Evolutionary conservation across 2,113 vertebrate genomes (phyloP), one percentile per base, ranked within the genome.

Genomic region (Neodontobutis hainanensis): DNA sequence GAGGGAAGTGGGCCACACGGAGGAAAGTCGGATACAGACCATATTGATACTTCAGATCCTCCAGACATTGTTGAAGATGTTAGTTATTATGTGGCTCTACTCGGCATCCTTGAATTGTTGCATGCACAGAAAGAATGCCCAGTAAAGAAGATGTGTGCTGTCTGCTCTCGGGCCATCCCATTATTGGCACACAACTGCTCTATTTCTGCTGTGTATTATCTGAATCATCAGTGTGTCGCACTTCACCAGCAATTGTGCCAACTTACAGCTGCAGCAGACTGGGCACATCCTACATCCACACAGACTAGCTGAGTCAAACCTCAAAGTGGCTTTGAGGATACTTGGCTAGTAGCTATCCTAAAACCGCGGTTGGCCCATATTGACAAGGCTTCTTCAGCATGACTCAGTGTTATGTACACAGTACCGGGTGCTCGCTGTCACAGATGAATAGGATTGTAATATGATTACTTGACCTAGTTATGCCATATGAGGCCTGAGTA

Each of bases 1-100:
- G 62, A 87, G 87, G 87, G 70, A 90, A 90, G 78, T 90, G 85
- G 88, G 90, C 83, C 89, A 90, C 67, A 56, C 63, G 73, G 77
- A 71, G 65, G 49, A 74, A 76, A 77, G 38, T 64, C 76, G 50
- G 67, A 78, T 48, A 64, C 58, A 53, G 15, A 43, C 4, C 48
- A 46, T 8, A 74, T 57, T 48, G 44, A 9, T 49, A 5, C 35
- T 73, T 50, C 64, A 77, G 72, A 47, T 36, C 12, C 62, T 40
- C 16, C 58, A 16, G 8, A 60, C 53, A 59, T 50, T 19, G 16
- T 3, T 32, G 32, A 19, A 60, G 50, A 58, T 62, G 55, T 43
- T 45, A 8, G 16, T n/a, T 11, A 43, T 66, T 53, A 49, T 57
- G 19, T 55, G 1, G 46, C 35, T 19, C n/a, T 47, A 9, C 1